Conservation (phyloP, 1,140 invertebrate species). For the Panonychus citri region DNA sequence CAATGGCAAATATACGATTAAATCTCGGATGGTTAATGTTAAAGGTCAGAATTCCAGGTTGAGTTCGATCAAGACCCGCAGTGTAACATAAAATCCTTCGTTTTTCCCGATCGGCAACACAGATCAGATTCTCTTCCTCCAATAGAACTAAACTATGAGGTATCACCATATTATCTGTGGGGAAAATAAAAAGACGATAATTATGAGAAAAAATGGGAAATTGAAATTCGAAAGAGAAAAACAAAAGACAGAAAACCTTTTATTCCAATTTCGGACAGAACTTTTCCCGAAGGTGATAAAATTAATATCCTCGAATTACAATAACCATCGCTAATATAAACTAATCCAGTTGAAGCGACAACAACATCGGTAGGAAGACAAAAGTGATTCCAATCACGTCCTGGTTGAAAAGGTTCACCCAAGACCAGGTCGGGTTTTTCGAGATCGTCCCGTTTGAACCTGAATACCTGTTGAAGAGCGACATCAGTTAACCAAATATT, state of each 20-base stretch:
- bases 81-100: conserved; percentile 56
- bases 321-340: conserved; percentile 84
- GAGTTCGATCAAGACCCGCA: conserved; percentile 17
- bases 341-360: conserved; percentile 42
- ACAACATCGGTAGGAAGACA: conserved; percentile 83
- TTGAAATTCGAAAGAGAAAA: no score
- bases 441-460: conserved; percentile 32
- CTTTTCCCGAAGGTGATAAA: conserved; percentile 39
- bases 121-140: conserved; percentile 44
- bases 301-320: conserved; percentile 77
- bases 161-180: conserved; percentile 20
- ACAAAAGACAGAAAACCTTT: conserved; percentile 12
- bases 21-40: conserved; percentile 22
- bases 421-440: background rate
- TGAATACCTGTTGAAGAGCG: conserved; percentile 63
- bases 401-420: conserved; percentile 42
- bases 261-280: conserved; percentile 16
- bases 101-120: conserved; percentile 74
- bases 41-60: conserved; percentile 24
- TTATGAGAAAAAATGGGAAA: no score
- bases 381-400: conserved; percentile 44
- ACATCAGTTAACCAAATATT: conserved; percentile 73
- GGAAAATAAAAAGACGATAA: no score
- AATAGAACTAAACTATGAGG: conserved; percentile 61
- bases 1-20: conserved; percentile 25